A percentile compares a stretch with the other conserved stretches of the same genome.
Conservation (phyloP, 1,140 invertebrate genomes). For the Eurytemora carolleeae region DNA sequence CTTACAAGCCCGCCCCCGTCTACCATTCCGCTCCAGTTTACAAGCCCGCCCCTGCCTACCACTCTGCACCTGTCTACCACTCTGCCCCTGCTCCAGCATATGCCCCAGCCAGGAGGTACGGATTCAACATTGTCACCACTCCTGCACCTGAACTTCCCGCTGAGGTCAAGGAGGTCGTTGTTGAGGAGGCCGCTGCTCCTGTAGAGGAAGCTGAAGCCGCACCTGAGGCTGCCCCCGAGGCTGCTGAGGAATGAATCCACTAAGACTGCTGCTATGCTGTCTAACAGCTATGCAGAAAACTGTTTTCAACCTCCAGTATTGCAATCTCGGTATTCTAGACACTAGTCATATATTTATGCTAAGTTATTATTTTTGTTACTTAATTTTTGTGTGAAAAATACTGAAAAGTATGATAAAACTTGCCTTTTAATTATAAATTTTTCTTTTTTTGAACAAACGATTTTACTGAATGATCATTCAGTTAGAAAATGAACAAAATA, state of each 20-base stretch:
- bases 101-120: not conserved
- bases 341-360: too few relatives aligned
- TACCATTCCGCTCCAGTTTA: not conserved
- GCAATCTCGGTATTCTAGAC: not conserved
- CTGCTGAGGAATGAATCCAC: not conserved
- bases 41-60: not conserved
- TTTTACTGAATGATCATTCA: too few relatives aligned
- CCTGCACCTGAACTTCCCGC: not conserved
- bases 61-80: not conserved
- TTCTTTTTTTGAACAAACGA: too few relatives aligned
- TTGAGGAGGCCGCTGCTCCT: not conserved
- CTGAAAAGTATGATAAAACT: too few relatives aligned
- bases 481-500: too few relatives aligned
- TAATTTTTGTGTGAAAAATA: too few relatives aligned
- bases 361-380: too few relatives aligned
- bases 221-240: not conserved
- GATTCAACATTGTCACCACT: not conserved
- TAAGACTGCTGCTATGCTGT: not conserved
- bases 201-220: not conserved
- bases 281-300: not conserved
- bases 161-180: too few relatives aligned
- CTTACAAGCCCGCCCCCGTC: constrained; percentile 10
- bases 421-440: too few relatives aligned
- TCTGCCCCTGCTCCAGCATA: not conserved
- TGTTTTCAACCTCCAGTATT: not conserved